These are phyloP conservation scores for Bombus affinis DNA, from an alignment of 1,140 invertebrate genomes.

Conservation along the genomic window DNA sequence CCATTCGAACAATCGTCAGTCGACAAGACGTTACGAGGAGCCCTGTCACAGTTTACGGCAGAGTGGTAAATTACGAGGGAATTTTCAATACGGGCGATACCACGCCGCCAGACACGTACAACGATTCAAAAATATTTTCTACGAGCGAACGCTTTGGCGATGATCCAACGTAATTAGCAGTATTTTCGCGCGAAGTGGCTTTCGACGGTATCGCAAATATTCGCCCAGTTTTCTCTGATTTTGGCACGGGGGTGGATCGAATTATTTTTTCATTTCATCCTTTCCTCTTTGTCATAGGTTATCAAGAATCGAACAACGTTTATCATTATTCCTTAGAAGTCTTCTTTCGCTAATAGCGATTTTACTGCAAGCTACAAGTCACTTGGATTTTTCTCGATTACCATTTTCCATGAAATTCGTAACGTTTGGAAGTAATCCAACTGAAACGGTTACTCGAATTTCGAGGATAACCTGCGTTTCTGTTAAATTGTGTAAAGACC, in stretches of 20 bases:
- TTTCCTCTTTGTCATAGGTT: background rate
- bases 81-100: constrained; percentile 49
- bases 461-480: background rate
- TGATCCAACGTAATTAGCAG: constrained; percentile 64
- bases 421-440: constrained; percentile 36
- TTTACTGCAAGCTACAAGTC: background rate
- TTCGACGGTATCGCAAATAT: constrained; percentile 60
- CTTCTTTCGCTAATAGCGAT: background rate
- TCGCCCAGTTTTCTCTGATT: constrained; percentile 49
- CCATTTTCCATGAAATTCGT: background rate
- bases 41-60: constrained; percentile 4
- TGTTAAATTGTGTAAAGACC: background rate
- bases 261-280: constrained; percentile 2
- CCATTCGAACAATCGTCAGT: background rate
- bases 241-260: constrained; percentile 41
- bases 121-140: constrained; percentile 63
- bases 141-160: constrained; percentile 41
- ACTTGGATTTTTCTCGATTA: background rate
- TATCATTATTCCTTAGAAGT: background rate
- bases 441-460: background rate
- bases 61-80: background rate
- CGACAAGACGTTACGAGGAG: background rate
- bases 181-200: constrained; percentile 59
- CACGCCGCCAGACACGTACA: constrained; percentile 20
- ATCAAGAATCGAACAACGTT: constrained; percentile 14